Percentiles rank a stretch among this genome's conserved stretches.
Conservation (phyloP, 2,113 vertebrate genomes). For the Echinops telfairi region DNA sequence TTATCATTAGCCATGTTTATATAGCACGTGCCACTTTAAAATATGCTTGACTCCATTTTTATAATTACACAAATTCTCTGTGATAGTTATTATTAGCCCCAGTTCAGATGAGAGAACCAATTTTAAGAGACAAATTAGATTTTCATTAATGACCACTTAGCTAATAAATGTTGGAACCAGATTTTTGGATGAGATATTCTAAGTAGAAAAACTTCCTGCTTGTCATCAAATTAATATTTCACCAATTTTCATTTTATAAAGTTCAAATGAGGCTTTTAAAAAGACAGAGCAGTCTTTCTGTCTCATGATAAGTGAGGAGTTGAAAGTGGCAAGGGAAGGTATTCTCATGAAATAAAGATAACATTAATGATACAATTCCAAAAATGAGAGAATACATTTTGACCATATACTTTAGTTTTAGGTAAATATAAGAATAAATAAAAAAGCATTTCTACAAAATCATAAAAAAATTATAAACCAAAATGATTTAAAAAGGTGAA, state of each 20-base stretch:
- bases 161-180: background rate
- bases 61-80: background rate
- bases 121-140: background rate
- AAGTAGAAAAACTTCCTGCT: slow-evolving; percentile 10
- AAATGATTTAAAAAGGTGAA: no score
- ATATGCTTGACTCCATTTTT: background rate
- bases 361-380: background rate
- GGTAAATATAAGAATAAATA: no score
- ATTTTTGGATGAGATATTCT: slow-evolving; percentile 33
- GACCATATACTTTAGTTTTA: no score
- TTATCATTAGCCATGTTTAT: no score
- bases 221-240: slow-evolving; percentile 36
- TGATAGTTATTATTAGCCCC: slow-evolving; percentile 1
- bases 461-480: no score
- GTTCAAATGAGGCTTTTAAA: background rate
- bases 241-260: slow-evolving; percentile 24
- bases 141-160: slow-evolving; percentile 16
- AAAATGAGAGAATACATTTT: no score
- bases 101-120: slow-evolving; percentile 47
- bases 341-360: background rate
- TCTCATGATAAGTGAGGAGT: slow-evolving; percentile 39
- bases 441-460: no score
- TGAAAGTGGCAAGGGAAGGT: background rate
- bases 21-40: background rate
- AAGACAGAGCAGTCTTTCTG: slow-evolving; percentile 31